Evolutionary conservation across 2,888 invertebrate species (phyloP).

Genomic region (Aethes cnicana): DNA sequence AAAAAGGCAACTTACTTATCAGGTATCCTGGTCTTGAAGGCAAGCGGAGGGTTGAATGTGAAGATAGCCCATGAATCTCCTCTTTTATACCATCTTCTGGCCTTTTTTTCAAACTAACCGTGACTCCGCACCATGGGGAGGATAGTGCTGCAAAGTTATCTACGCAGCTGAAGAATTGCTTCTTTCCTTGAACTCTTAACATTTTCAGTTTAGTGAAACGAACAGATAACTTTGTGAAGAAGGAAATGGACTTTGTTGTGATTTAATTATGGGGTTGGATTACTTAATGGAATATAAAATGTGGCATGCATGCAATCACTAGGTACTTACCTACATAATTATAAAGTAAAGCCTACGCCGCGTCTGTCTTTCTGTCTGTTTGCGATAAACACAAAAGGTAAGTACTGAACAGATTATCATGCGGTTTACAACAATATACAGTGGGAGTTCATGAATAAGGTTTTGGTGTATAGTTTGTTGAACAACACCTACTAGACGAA

Average conservation of each 20-base stretch:
- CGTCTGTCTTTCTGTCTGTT: too few relatives aligned
- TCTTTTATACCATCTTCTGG: slow-evolving; percentile 58
- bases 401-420: too few relatives aligned
- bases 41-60: slow-evolving; percentile 47
- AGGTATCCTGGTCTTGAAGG: slow-evolving; percentile 38
- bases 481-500: too few relatives aligned
- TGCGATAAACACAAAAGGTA: too few relatives aligned
- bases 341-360: too few relatives aligned
- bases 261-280: slow-evolving; percentile 19
- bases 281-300: neutral
- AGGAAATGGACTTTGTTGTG: neutral
- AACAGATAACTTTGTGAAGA: slow-evolving; percentile 5
- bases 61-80: slow-evolving; percentile 32
- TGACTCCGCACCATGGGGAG: slow-evolving; percentile 46
- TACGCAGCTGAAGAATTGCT: neutral
- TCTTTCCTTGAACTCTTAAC: neutral
- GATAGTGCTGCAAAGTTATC: slow-evolving; percentile 28
- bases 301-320: too few relatives aligned
- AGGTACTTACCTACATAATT: too few relatives aligned
- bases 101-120: slow-evolving; percentile 53
- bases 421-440: too few relatives aligned
- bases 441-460: too few relatives aligned
- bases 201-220: neutral
- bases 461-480: too few relatives aligned
- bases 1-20: slow-evolving; percentile 12